phyloP scores from a whole-genome alignment of 2,888 invertebrate genomes.

The Candidula unifasciata region DNA sequence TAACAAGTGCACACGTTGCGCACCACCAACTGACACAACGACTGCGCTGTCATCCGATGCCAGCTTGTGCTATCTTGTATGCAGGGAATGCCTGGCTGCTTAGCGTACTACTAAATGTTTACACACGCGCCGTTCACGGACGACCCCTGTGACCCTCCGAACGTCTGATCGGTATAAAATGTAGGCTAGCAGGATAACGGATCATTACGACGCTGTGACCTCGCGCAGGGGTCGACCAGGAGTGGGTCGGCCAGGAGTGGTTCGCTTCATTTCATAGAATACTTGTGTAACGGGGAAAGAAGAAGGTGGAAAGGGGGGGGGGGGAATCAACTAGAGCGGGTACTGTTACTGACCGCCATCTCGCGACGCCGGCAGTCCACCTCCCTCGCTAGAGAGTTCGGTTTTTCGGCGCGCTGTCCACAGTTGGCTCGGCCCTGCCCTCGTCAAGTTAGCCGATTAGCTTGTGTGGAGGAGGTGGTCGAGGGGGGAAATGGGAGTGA shows the following conservation, averaged over 20 bases:
- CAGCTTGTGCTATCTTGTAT: no score
- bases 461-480: neutral
- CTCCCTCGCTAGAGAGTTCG: no score
- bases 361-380: neutral
- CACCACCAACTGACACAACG: no score
- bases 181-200: slow-evolving; percentile 19
- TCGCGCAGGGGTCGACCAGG: slow-evolving; percentile 26
- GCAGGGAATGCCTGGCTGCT: no score
- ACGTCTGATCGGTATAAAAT: slow-evolving; percentile 17
- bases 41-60: neutral
- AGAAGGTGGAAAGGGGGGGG: no score
- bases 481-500: neutral
- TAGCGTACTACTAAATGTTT: no score
- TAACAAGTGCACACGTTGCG: no score
- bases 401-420: neutral
- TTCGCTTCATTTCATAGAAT: neutral
- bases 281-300: no score
- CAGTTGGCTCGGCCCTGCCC: neutral
- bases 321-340: neutral
- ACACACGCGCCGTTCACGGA: no score
- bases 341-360: neutral
- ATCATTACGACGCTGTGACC: slow-evolving; percentile 31
- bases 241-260: slow-evolving; percentile 33
- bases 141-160: neutral
- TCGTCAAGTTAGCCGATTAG: neutral